Conservation (phyloP, 2,888 invertebrate species). For the Microctonus aethiopoides region DNA sequence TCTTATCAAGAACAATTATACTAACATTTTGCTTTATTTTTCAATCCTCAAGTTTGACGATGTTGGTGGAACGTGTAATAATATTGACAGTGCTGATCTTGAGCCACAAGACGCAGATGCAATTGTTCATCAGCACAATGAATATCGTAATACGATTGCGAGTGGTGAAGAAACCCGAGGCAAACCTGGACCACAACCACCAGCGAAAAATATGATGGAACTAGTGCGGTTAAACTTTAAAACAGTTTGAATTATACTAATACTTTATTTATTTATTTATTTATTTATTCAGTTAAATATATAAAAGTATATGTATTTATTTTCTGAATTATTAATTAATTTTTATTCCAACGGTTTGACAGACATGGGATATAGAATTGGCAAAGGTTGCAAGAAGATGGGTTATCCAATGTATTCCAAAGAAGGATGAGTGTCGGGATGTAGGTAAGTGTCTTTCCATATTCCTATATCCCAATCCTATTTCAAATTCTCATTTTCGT, state of each 20-base stretch:
- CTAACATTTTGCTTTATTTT: neutral
- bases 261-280: neutral
- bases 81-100: slow-evolving; percentile 49
- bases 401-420: slow-evolving; percentile 66
- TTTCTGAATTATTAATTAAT: neutral
- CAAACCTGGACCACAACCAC: slow-evolving; percentile 64
- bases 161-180: slow-evolving; percentile 60
- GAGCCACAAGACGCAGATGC: slow-evolving; percentile 59
- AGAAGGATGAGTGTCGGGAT: slow-evolving; percentile 66
- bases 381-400: slow-evolving; percentile 65
- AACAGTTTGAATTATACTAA: neutral
- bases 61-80: slow-evolving; percentile 41
- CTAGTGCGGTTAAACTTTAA: slow-evolving; percentile 45
- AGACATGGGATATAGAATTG: slow-evolving; percentile 66
- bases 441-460: slow-evolving; percentile 55
- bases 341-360: neutral
- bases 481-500: slow-evolving; percentile 22
- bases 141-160: slow-evolving; percentile 64
- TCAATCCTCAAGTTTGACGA: slow-evolving; percentile 46
- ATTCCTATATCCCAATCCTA: slow-evolving; percentile 16
- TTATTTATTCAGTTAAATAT: neutral
- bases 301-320: too few relatives aligned
- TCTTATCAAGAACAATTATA: neutral
- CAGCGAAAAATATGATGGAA: slow-evolving; percentile 57
- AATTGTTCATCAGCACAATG: slow-evolving; percentile 66